phyloP scores from a whole-genome alignment of 2,113 vertebrate species.

The Reinhardtius hippoglossoides region DNA sequence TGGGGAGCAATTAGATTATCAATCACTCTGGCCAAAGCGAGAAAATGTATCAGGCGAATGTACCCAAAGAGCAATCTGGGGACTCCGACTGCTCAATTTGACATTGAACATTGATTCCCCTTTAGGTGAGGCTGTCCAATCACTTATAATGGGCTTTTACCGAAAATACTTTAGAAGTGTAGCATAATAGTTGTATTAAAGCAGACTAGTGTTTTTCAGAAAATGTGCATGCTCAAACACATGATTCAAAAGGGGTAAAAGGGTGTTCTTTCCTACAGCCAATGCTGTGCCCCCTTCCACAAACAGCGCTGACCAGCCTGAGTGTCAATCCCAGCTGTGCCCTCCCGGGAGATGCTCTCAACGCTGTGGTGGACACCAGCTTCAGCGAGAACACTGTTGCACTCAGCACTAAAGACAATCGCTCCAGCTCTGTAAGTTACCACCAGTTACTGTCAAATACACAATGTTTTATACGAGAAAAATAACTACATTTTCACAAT shows the following conservation, averaged over 20 bases:
- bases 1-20: slow-evolving; percentile 41
- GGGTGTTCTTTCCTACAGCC: slow-evolving; percentile 75
- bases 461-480: neutral
- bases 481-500: neutral
- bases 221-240: neutral
- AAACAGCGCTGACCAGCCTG: slow-evolving; percentile 87
- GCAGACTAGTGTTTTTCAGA: neutral
- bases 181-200: neutral
- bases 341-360: slow-evolving; percentile 92
- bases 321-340: slow-evolving; percentile 89
- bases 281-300: slow-evolving; percentile 84
- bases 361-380: slow-evolving; percentile 87
- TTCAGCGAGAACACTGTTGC: slow-evolving; percentile 81
- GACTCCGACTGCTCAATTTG: slow-evolving; percentile 26
- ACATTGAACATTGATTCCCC: slow-evolving; percentile 49
- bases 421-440: slow-evolving; percentile 71
- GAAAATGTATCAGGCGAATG: slow-evolving; percentile 36
- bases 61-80: slow-evolving; percentile 23
- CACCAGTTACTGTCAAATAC: neutral
- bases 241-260: neutral
- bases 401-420: slow-evolving; percentile 77
- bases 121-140: slow-evolving; percentile 34
- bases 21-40: slow-evolving; percentile 29
- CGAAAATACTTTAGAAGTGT: neutral
- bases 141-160: neutral